Evolutionary conservation across 92 coral and sea anemone species (phyloP), one percentile per base, ranked within the genome.

Genomic region (Nematostella vectensis): DNA sequence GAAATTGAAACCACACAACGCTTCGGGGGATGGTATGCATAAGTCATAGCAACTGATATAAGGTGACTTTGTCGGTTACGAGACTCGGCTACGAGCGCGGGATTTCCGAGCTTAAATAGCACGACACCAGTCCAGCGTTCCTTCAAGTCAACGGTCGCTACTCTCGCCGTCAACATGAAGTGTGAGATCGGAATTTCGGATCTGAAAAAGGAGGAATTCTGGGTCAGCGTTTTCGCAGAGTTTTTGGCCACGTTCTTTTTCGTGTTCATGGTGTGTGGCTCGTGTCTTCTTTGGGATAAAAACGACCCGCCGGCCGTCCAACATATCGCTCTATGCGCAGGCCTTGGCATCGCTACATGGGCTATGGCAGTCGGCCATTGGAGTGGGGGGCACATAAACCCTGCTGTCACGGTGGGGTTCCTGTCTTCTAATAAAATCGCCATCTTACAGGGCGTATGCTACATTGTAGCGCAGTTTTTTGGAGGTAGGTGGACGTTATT

Each of bases 381-480:
- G 24, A 69, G 66, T 26, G 83, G 77, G 8, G 83, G 83, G 17
- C 77, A 60, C 47, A 45, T 70, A 3, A 76, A 76, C 42, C 77
- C 83, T 17, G 83, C 83, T 18, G 78, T 76, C 27, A 76, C 77
- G 17, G 72, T 59, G 22, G 83, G 71, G 22, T 76, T 69, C 24
- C 65, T 76, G 12, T 59, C 69, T 15, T 51, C 83, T 29, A 59
- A 69, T 21, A 76, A 62, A 48, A 69, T 76, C 6, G 61, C 77
- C 9, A 58, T 72, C 25, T 36, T 76, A 13, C 47, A 68, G 29
- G 83, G 78, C 19, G 36, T 76, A 8, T 55, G 48, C 26, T 76
- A 62, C 47, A 38, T 76, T 48, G 51, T 55, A 3, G 67, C 70
- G n/a, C 83, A 76, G 50, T 48, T 59, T 28, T 1, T 60, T 10